Percentiles rank a stretch among this genome's conserved stretches.
phyloP scores from a whole-genome alignment of 2,113 vertebrate genomes.

The Ovis aries region DNA sequence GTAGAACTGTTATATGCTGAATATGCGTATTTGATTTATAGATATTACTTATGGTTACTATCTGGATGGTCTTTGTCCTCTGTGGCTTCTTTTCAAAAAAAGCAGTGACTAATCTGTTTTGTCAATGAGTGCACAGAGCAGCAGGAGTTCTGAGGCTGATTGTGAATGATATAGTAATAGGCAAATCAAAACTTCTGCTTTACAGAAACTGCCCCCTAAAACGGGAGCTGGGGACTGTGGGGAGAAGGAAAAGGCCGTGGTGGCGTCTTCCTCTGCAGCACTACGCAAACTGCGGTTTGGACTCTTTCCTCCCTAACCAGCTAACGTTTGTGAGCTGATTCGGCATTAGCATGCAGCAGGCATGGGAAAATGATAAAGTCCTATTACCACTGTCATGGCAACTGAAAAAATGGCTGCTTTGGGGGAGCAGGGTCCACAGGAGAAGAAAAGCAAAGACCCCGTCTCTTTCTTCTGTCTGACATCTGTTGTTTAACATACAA shows the following conservation, averaged over 20 bases:
- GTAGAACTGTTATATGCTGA: no score
- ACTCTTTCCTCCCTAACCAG: constrained; percentile 74
- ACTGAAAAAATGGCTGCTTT: constrained; percentile 92
- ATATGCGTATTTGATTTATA: neutral
- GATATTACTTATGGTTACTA: neutral
- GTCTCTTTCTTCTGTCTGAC: constrained; percentile 88
- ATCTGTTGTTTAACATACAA: constrained; percentile 93
- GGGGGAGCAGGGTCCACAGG: constrained; percentile 83
- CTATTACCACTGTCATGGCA: constrained; percentile 90
- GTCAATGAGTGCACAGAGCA: fast-evolving
- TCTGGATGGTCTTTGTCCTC: neutral
- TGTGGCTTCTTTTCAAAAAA: constrained; percentile 10
- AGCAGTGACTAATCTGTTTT: neutral
- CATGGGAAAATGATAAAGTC: constrained; percentile 89
- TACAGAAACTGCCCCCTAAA: neutral
- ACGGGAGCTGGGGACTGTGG: neutral
- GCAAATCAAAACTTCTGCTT: neutral
- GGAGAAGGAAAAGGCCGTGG: neutral
- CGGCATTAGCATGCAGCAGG: constrained; percentile 83
- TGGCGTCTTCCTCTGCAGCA: neutral
- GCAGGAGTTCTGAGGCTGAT: neutral
- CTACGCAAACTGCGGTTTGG: neutral
- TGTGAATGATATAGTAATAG: neutral
- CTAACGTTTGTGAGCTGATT: constrained; percentile 77
- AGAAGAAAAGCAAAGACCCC: constrained; percentile 84